Evolutionary conservation across 1,140 invertebrate species (phyloP).

Genomic region (Patella vulgata): DNA sequence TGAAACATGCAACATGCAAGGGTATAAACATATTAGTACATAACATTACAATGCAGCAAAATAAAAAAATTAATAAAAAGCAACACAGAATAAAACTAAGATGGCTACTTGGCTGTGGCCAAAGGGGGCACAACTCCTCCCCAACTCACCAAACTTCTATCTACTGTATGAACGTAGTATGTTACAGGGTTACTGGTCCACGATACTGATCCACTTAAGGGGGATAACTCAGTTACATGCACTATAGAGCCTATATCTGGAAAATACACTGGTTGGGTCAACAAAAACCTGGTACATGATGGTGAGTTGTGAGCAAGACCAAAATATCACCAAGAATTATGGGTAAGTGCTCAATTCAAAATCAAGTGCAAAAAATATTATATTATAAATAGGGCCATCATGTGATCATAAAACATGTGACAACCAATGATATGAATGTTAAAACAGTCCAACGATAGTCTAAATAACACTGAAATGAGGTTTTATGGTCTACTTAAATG

Average conservation of each 20-base stretch:
- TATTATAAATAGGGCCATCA: no score
- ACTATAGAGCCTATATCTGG: constrained; percentile 97
- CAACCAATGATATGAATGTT: no score
- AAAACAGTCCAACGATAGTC: no score
- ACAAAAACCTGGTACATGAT: no score
- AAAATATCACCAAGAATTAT: no score
- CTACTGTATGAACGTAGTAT: constrained; percentile 96
- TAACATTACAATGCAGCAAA: constrained; percentile 1
- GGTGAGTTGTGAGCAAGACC: no score
- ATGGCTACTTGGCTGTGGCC: background rate
- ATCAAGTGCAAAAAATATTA: no score
- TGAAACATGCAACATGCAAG: background rate
- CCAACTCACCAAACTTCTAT: constrained; percentile 67
- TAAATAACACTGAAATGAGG: no score
- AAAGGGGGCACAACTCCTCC: constrained; percentile 23
- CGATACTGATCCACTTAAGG: constrained; percentile 91
- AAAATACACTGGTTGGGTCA: no score
- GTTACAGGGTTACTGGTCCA: constrained; percentile 98
- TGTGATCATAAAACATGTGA: no score
- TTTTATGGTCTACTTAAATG: no score
- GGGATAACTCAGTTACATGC: constrained; percentile 95
- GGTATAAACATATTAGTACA: background rate
- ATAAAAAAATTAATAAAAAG: background rate
- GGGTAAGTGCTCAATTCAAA: no score
- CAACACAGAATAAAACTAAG: background rate